Evolutionary conservation across 2,797 vertebrate species (phyloP), one percentile per base, ranked within the genome.

Genomic region (Rallus crepitans): DNA sequence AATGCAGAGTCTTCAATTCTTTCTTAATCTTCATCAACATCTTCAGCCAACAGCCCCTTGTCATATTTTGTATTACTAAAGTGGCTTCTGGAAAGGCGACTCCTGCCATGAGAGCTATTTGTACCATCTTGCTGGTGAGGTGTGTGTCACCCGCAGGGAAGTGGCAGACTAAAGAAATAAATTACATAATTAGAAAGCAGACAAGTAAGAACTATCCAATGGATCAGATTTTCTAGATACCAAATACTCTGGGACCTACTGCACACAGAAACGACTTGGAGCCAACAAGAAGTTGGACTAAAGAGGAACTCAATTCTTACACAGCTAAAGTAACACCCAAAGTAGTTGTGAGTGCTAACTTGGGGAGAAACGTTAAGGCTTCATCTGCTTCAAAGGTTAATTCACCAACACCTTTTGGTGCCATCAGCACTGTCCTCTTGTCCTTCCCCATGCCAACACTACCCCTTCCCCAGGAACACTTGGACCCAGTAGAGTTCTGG

Each of bases 371-470:
- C 2, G 3, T 47, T 47, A 27, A 75, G 52, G 72, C 39, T 52
- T 88, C 28, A 48, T 56, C 39, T 20, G 42, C 31, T 55, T 88
- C 69, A 52, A 64, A 73, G 68, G 33, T 57, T 73, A 80, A 66
- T 24, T 50, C 28, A 48, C 33, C 5, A 39, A 14, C 15, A 7
- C 35, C 56, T 70, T 52, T 59, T n/a, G 28, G 19, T 19, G 31
- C 68, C 23, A 10, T 12, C 1, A 0, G 55, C 55, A n/a, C 33
- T 0, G 0, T 4, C 4, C 63, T 55, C 63, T 72, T 14, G 0
- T n/a, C 52, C 31, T 30, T 60, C 48, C 72, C 45, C 7, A 5
- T 19, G 39, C 70, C 28, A 88, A 20, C 39, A 11, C 20, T 16
- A 23, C 25, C 19, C 23, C 39, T 55, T 16, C 13, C 75, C 20